Evolutionary conservation across 1,140 invertebrate species (phyloP), one percentile per base, ranked within the genome.

Genomic region (Colletes gigas): DNA sequence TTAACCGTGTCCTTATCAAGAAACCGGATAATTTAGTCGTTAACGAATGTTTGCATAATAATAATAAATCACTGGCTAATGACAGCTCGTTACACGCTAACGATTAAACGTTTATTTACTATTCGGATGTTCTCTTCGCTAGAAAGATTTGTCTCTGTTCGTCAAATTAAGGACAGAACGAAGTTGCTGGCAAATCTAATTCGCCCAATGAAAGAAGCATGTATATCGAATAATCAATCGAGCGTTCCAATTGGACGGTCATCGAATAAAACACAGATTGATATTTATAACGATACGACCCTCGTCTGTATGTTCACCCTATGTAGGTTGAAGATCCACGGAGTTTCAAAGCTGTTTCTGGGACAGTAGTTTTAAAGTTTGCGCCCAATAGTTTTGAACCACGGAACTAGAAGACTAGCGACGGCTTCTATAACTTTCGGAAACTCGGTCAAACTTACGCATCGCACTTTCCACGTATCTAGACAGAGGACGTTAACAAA

Each of bases 381-480:
- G 7, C 68, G 52, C 39, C 62, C 76, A 69, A 65, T 80, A 69
- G 62, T 76, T 67, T 82, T 67, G 59, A 86, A 74, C n/a, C 63
- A n/a, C 57, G 50, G 14, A 57, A 57, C 50, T 47, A 39, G 52
- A 72, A 72, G 39, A 60, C 19, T 14, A 19, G 9, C 44, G 62
- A 47, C n/a, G 41, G 47, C 72, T 41, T 57, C 75, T 21, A 14
- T 62, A 82, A 83, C 55, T 78, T 77, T 60, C 6, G 15, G 50
- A 74, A 83, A 87, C 77, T 86, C 76, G 76, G 59, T 55, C 76
- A 85, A 85, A 85, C 81, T 65, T 65, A 76, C 59, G 67, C 57
- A 79, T 39, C 54, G 3, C 9, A 15, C 9, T 76, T 59, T 19
- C 21, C 57, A 52, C 19, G 19, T 66, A 65, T 17, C 21, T 63